phyloP scores from a whole-genome alignment of 2,888 invertebrate genomes.

The Drosophila macrospina region DNA sequence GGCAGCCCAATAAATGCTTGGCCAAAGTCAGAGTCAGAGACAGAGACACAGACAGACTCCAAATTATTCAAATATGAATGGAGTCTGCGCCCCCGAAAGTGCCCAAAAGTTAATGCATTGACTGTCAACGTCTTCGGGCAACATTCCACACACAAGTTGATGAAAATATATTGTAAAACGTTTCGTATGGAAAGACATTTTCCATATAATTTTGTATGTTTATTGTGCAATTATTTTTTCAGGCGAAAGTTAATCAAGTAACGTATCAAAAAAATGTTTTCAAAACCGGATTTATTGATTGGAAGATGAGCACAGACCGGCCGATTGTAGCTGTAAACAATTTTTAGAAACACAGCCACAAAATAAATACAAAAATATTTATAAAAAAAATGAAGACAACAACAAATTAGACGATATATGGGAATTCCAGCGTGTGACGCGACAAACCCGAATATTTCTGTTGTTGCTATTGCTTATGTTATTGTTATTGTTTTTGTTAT shows the following conservation, averaged over 20 bases:
- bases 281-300: constrained; percentile 79
- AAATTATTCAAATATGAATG: constrained; percentile 16
- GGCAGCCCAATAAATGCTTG: constrained; percentile 51
- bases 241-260: constrained; percentile 79
- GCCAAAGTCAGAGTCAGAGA: constrained; percentile 21
- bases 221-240: constrained; percentile 76
- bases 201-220: constrained; percentile 56
- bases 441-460: constrained; percentile 65
- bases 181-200: constrained; percentile 31
- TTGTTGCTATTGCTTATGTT: constrained; percentile 37
- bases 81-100: constrained; percentile 8
- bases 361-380: constrained; percentile 17
- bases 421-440: constrained; percentile 81
- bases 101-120: not conserved
- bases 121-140: not conserved
- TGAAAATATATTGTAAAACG: constrained; percentile 5
- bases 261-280: constrained; percentile 61
- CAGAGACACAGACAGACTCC: too few relatives aligned
- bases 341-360: constrained; percentile 63
- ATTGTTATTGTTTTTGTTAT: constrained; percentile 26
- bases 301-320: constrained; percentile 66
- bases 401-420: constrained; percentile 78
- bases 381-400: constrained; percentile 53
- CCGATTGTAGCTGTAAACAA: constrained; percentile 74
- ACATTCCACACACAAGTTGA: constrained; percentile 40